A percentile compares a stretch with the other conserved stretches of the same genome.
Conservation (phyloP, 2,888 invertebrate genomes). For the Diploptera punctata region DNA sequence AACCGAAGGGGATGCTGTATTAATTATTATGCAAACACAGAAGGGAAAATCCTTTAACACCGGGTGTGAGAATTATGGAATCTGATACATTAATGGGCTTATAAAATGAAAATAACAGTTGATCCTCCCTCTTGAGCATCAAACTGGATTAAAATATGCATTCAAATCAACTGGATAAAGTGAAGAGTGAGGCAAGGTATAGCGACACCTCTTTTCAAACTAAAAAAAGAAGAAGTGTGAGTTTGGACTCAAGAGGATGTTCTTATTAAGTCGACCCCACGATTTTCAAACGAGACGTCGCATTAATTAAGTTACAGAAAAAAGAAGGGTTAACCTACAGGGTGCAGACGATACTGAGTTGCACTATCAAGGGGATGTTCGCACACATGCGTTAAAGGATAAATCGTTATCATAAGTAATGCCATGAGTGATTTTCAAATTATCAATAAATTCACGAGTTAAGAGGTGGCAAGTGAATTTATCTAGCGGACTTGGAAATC, state of each 20-base stretch:
- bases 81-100: conserved; percentile 16
- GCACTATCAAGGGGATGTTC: neutral
- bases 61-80: neutral
- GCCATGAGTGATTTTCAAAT: too few species aligned
- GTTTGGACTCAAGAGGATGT: neutral
- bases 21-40: conserved; percentile 10
- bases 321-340: neutral
- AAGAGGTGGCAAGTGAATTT: too few species aligned
- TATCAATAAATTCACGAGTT: too few species aligned
- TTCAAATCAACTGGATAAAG: neutral
- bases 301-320: conserved; percentile 9
- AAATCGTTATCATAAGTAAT: too few species aligned
- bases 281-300: neutral
- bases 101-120: conserved; percentile 9
- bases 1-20: neutral
- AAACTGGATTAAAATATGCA: conserved; percentile 9
- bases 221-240: neutral
- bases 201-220: neutral
- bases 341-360: neutral
- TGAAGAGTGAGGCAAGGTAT: neutral
- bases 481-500: too few species aligned
- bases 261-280: neutral
- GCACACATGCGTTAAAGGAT: too few species aligned
- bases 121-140: neutral
- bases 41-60: neutral